These are phyloP conservation scores for Syndactyla subalaris DNA, from an alignment of 2,797 vertebrate species.

Conservation along the genomic window DNA sequence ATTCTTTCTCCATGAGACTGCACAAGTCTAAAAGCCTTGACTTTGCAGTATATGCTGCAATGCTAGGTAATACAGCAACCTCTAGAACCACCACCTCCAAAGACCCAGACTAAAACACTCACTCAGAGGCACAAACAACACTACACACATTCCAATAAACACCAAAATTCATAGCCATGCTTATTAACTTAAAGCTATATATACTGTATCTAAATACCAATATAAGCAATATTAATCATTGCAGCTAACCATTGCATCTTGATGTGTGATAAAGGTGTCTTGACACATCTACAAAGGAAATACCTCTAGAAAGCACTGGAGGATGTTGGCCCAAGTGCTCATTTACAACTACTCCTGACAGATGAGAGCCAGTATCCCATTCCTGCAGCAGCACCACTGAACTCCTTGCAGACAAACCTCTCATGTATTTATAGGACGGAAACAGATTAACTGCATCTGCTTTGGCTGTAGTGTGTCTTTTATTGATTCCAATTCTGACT, in stretches of 20 bases:
- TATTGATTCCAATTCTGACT: slow-evolving; percentile 8
- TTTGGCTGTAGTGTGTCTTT: neutral
- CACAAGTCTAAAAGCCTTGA: neutral
- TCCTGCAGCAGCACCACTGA: neutral
- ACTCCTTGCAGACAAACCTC: neutral
- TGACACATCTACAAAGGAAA: slow-evolving; percentile 1
- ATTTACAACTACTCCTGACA: neutral
- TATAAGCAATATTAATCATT: slow-evolving; percentile 44
- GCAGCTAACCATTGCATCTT: slow-evolving; percentile 12
- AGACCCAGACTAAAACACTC: slow-evolving; percentile 4
- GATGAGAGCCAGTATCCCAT: neutral
- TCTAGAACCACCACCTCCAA: neutral
- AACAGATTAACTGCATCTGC: slow-evolving; percentile 20
- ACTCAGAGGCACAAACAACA: slow-evolving; percentile 28
- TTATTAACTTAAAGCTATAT: slow-evolving; percentile 47
- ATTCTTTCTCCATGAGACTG: neutral
- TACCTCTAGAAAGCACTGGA: slow-evolving; percentile 11
- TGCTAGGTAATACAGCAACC: slow-evolving; percentile 9
- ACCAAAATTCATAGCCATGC: slow-evolving; percentile 34
- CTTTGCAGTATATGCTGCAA: neutral
- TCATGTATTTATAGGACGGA: neutral
- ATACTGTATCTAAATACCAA: slow-evolving; percentile 5
- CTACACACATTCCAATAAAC: neutral
- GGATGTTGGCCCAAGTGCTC: neutral
- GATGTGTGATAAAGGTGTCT: slow-evolving; percentile 6